phyloP scores from a whole-genome alignment of 2,888 invertebrate species.

The Lymantria monacha region DNA sequence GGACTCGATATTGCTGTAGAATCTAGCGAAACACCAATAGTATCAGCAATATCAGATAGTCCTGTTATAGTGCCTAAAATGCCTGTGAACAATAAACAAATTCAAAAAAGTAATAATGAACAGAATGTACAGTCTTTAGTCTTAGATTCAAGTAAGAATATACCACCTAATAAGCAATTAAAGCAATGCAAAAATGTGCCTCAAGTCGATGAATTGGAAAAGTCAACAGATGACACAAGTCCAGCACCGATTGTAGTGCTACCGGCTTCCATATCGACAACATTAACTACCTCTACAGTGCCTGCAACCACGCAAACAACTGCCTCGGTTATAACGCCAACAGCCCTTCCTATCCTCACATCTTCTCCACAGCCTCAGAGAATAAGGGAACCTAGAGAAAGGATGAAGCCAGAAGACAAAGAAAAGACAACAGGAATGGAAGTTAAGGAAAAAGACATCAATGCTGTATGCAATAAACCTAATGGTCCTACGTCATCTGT shows the following conservation, averaged over 20 bases:
- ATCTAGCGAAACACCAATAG: conserved; percentile 83
- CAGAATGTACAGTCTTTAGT: conserved; percentile 53
- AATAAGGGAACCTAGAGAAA: conserved; percentile 55
- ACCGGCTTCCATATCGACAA: conserved; percentile 26
- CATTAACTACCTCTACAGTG: conserved; percentile 20
- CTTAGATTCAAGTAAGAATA: conserved; percentile 66
- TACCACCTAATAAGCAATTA: conserved; percentile 55
- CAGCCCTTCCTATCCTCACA: conserved; percentile 14
- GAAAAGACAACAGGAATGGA: conserved; percentile 41
- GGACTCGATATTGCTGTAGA: conserved; percentile 63
- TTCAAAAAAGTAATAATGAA: conserved; percentile 61
- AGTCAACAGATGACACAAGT: conserved; percentile 36
- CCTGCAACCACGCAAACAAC: conserved; percentile 19
- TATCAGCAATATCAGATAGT: conserved; percentile 87
- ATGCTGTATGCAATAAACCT: conserved; percentile 29
- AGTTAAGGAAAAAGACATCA: conserved; percentile 34
- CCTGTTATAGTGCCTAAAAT: conserved; percentile 84
- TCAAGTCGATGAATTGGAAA: conserved; percentile 55
- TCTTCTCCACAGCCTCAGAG: conserved; percentile 52
- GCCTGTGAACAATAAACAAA: conserved; percentile 67
- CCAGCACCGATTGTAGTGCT: conserved; percentile 15
- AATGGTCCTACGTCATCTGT: conserved; percentile 51
- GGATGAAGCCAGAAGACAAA: conserved; percentile 52
- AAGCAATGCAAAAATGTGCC: conserved; percentile 63
- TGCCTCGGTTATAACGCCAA: conserved; percentile 12